Percentiles rank a stretch among this genome's conserved stretches.
These are phyloP conservation scores for Melanotaenia nigrans DNA, from an alignment of 2,797 vertebrate genomes.

Conservation along the genomic window DNA sequence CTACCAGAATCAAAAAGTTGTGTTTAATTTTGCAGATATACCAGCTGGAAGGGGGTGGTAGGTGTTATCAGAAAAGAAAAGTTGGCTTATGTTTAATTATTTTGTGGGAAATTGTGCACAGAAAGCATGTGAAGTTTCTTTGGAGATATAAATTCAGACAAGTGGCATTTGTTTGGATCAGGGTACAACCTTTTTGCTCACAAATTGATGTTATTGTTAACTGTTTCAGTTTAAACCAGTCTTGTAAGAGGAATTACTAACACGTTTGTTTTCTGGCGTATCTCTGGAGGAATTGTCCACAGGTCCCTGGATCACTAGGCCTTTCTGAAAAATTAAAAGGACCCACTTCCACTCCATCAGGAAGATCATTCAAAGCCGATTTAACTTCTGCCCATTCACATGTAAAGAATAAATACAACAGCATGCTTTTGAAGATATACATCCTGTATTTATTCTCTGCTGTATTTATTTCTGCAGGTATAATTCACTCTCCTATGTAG, in stretches of 20 bases:
- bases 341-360: no score
- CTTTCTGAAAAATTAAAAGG: no score
- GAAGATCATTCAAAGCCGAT: no score
- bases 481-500: no score
- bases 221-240: neutral
- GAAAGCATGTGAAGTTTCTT: neutral
- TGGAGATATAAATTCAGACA: neutral
- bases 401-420: no score
- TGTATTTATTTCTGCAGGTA: no score
- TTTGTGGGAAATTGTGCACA: neutral
- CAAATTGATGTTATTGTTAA: neutral
- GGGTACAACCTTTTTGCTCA: neutral
- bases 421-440: no score
- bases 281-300: neutral
- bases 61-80: neutral
- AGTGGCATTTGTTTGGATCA: neutral
- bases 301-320: no score
- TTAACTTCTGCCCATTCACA: no score
- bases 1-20: constrained; percentile 39
- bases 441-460: no score
- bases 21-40: constrained; percentile 28
- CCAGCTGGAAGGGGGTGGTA: constrained; percentile 12
- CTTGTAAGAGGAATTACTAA: neutral
- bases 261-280: neutral
- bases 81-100: neutral